Evolutionary conservation across 2,113 vertebrate genomes (phyloP), one percentile per base, ranked within the genome.

Genomic region (Campylomormyrus tamandua): DNA sequence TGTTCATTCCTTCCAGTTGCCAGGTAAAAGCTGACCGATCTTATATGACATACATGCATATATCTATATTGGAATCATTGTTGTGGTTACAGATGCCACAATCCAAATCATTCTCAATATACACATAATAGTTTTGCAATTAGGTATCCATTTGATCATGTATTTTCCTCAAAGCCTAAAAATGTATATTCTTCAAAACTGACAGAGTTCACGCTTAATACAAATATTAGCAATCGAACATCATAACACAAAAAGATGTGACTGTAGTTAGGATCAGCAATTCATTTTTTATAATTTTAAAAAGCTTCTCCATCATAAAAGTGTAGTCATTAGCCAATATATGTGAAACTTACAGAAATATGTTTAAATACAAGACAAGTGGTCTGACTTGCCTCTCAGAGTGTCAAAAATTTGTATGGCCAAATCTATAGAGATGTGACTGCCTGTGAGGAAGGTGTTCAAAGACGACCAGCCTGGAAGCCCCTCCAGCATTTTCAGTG

Each of bases 371-470:
- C 24, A 85, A 48, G n/a, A 49, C 7, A 21, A 19, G 42, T n/a
- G 39, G 42, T 24, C 83, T 53, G 13, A 90, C 90, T 90, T 93
- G 96, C 96, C 93, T 84, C 93, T 56, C 49, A 92, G 90, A 31
- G 83, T 90, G 1, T 94, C 90, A 2, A 95, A 52, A 11, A 86
- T 58, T 49, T 90, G 56, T 52, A 89, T 92, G 0, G 80, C 92
- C 48, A 91, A 15, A 77, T 91, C 90, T 94, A 96, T 94, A 49
- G 92, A 92, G 80, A 94, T 91, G 49, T 94, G 94, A 2, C 87
- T 90, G 11, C 62, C 90, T 83, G 58, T 90, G 11, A 96, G 91
- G 42, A 93, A 45, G 1, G 6, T 50, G 24, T 93, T 91, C 70
- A 95, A 42, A 45, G 93, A 89, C 1, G 94, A 86, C 91, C 90